Evolutionary conservation across 2,797 vertebrate species (phyloP).

Genomic region (Leucoraja ocellata): DNA sequence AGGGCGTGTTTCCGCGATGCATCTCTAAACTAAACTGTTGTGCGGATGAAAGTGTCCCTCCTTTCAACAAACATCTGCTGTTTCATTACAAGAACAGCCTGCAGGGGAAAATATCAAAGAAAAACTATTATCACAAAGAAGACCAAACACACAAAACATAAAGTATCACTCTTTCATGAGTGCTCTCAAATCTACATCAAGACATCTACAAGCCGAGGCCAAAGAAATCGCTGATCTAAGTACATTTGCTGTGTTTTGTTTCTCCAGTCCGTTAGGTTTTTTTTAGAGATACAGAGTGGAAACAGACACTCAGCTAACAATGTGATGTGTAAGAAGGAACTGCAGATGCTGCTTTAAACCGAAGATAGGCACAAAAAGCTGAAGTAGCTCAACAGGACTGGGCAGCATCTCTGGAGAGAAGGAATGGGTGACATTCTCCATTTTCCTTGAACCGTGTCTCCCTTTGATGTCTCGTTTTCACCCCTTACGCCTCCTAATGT

Average conservation of each 20-base stretch:
- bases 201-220: background rate
- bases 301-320: too few species aligned
- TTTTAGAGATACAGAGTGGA: background rate
- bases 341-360: too few species aligned
- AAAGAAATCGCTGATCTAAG: background rate
- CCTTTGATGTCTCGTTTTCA: too few species aligned
- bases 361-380: too few species aligned
- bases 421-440: too few species aligned
- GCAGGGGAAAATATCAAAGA: background rate
- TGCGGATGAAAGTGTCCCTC: background rate
- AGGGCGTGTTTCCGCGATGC: too few species aligned
- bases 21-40: background rate
- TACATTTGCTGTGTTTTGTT: background rate
- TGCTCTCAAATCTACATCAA: background rate
- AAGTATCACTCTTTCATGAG: background rate
- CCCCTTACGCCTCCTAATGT: too few species aligned
- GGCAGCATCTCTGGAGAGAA: too few species aligned
- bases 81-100: background rate
- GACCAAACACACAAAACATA: slow-evolving; percentile 7
- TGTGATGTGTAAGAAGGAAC: too few species aligned
- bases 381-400: too few species aligned
- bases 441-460: too few species aligned
- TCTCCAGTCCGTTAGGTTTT: background rate
- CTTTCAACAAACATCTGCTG: background rate
- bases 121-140: background rate